phyloP scores from a whole-genome alignment of 2,888 invertebrate species.

The Alloscopus bannaensis region DNA sequence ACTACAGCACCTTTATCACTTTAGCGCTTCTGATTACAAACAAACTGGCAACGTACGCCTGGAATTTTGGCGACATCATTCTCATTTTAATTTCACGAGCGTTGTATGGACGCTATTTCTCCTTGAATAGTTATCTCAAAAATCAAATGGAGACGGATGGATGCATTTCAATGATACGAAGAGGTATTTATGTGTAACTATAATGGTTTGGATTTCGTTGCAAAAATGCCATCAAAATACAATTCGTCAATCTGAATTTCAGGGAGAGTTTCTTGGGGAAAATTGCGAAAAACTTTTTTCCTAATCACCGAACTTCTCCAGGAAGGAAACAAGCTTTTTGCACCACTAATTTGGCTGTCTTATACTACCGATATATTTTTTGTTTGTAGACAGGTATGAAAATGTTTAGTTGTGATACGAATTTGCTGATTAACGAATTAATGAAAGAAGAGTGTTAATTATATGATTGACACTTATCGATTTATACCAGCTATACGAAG shows the following conservation, averaged over 20 bases:
- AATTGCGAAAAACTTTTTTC: slow-evolving; percentile 61
- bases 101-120: slow-evolving; percentile 61
- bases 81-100: slow-evolving; percentile 67
- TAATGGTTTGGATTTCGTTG: neutral
- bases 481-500: slow-evolving; percentile 64
- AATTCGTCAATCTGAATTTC: neutral
- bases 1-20: slow-evolving; percentile 57
- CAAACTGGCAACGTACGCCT: slow-evolving; percentile 67
- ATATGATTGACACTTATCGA: neutral
- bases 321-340: slow-evolving; percentile 64
- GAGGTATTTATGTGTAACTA: slow-evolving; percentile 22
- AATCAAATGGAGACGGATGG: slow-evolving; percentile 50
- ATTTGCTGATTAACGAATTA: no score
- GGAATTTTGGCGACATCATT: slow-evolving; percentile 71
- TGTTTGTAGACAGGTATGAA: slow-evolving; percentile 70
- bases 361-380: slow-evolving; percentile 71
- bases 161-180: slow-evolving; percentile 45
- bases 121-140: slow-evolving; percentile 63
- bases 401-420: no score
- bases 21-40: slow-evolving; percentile 61
- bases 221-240: neutral
- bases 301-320: slow-evolving; percentile 60
- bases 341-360: slow-evolving; percentile 70
- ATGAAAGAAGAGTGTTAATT: no score
- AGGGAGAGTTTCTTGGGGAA: slow-evolving; percentile 64